Evolutionary conservation across 2,888 invertebrate species (phyloP), one percentile per base, ranked within the genome.

Genomic region (Lasioglossum marginatum): DNA sequence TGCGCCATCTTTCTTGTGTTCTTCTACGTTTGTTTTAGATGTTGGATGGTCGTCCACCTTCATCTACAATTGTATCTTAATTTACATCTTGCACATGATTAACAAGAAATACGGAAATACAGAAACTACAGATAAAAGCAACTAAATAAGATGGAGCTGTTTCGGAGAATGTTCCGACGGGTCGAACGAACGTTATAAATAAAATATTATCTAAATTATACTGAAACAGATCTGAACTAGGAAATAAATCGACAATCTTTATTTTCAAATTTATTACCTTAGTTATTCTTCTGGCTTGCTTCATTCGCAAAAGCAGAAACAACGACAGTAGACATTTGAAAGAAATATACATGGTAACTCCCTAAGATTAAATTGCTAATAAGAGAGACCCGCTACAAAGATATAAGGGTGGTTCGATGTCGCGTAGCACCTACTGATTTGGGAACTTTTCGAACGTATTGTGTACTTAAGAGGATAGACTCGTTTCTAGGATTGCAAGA

Each of bases 1-100:
- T 14, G 93, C 87, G 27, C 89, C 86, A 45, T 92, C 88, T 31
- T 91, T 90, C 0, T 74, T 45, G 37, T 89, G 85, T 31, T 90
- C 89, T 72, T 86, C 85, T 23, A 87, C 37, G 19, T 84, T 83
- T 19, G 90, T 83, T 34, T 74, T 27, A n/a, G 75, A 34, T 27
- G 87, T 83, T 43, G 84, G 63, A 40, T 73, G 45, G 0, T 43
- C 89, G 14, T 82, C 81, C 78, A 76, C 57, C 34, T 89, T 85
- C 40, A 83, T 80, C 85, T 86, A 71, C 48, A 89, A 87, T 75
- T 52, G 71, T 81, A 77, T 70, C 12, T 43, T 57, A 52, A 0
- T 40, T 77, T 77, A 70, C 2, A 70, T 70, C 12, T n/a, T 68
- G 19, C 5, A 12, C 37, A 68, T 10, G 19, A 63, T 63, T 63